Conservation (phyloP, 2,113 vertebrate genomes). For the Atractosteus spatula region DNA sequence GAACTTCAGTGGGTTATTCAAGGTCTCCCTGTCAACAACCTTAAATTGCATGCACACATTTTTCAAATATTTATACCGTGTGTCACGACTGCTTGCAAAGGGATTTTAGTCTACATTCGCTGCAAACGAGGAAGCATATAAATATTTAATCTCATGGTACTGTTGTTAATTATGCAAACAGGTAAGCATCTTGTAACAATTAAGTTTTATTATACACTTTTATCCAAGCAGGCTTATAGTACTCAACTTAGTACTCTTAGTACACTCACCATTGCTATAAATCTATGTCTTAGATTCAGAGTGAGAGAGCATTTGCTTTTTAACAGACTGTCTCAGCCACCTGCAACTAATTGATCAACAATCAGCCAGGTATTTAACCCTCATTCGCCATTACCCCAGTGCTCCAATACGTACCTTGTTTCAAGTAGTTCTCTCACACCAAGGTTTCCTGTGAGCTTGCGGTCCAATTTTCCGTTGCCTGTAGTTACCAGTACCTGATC, state of each 20-base stretch:
- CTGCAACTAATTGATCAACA: too few species aligned
- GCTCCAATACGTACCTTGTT: too few species aligned
- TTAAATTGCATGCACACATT: slow-evolving; percentile 21
- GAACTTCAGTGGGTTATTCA: slow-evolving; percentile 4
- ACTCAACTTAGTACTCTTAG: slow-evolving; percentile 50
- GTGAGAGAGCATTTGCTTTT: too few species aligned
- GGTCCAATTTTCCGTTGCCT: too few species aligned
- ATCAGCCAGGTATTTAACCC: too few species aligned
- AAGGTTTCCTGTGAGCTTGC: too few species aligned
- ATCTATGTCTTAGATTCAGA: slow-evolving; percentile 32
- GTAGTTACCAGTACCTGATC: too few species aligned
- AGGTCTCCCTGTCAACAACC: not conserved
- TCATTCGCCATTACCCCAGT: too few species aligned
- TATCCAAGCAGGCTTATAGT: slow-evolving; percentile 32
- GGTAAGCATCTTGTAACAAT: slow-evolving; percentile 59
- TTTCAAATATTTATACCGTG: slow-evolving; percentile 39
- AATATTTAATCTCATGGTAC: slow-evolving; percentile 51
- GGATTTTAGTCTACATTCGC: slow-evolving; percentile 37
- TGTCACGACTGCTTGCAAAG: slow-evolving; percentile 27
- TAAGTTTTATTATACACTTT: slow-evolving; percentile 48
- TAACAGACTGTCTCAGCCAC: too few species aligned
- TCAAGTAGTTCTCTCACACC: too few species aligned
- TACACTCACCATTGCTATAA: slow-evolving; percentile 50
- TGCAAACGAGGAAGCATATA: slow-evolving; percentile 46
- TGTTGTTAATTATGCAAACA: slow-evolving; percentile 61